Evolutionary conservation across 1,140 invertebrate genomes (phyloP).

Genomic region (Laodelphax striatellus): DNA sequence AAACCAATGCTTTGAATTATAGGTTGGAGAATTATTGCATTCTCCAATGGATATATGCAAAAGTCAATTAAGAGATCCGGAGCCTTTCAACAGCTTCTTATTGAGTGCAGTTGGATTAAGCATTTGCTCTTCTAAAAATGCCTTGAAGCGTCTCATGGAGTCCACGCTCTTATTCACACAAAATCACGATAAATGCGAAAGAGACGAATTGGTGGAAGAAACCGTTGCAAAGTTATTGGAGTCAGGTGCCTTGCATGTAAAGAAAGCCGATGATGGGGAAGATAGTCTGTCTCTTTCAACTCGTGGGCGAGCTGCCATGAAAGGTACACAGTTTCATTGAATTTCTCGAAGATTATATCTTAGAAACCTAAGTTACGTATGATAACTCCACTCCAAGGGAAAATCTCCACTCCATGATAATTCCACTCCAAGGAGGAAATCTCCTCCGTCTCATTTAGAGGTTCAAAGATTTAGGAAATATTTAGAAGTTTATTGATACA

Average conservation of each 20-base stretch:
- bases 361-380: no score
- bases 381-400: no score
- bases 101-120: conserved; percentile 54
- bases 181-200: conserved; percentile 22
- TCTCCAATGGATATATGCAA: conserved; percentile 56
- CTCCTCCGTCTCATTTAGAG: no score
- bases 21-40: conserved; percentile 43
- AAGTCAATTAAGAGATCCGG: conserved; percentile 46
- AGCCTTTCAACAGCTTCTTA: conserved; percentile 41
- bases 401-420: no score
- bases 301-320: conserved; percentile 70
- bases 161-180: conserved; percentile 52
- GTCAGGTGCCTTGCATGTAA: conserved; percentile 38
- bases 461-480: no score
- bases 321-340: conserved; percentile 37
- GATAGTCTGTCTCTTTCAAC: conserved; percentile 33
- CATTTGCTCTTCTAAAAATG: conserved; percentile 39
- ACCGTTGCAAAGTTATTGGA: conserved; percentile 45
- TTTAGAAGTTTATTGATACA: no score
- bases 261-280: conserved; percentile 5
- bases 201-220: conserved; percentile 33
- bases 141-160: conserved; percentile 41
- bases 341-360: no score
- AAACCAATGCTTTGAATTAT: not conserved
- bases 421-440: no score